Evolutionary conservation across 2,797 vertebrate species (phyloP).

Genomic region (Hippopotamyrus pictus): DNA sequence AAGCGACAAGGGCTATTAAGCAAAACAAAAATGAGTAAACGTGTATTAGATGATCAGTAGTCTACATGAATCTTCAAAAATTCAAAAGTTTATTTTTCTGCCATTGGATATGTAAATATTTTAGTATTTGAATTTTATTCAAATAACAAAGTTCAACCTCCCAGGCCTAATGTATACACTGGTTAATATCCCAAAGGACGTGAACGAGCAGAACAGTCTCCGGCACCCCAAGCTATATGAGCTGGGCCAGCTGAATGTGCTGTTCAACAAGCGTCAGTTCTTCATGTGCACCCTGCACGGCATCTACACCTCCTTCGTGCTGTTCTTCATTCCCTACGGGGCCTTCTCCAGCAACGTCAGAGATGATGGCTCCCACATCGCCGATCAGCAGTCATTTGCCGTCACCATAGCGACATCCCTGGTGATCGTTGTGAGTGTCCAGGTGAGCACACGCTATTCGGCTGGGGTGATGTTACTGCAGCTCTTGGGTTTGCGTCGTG

Average conservation of each 20-base stretch:
- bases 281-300: slow-evolving; percentile 75
- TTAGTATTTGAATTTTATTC: neutral
- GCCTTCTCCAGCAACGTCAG: slow-evolving; percentile 59
- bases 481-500: neutral
- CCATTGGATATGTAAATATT: neutral
- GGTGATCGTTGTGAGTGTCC: slow-evolving; percentile 74
- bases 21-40: neutral
- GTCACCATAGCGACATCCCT: slow-evolving; percentile 75
- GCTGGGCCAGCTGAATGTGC: slow-evolving; percentile 73
- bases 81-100: neutral
- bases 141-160: neutral
- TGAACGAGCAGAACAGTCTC: slow-evolving; percentile 71
- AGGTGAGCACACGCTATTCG: slow-evolving; percentile 55
- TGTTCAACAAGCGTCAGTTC: slow-evolving; percentile 80
- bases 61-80: neutral
- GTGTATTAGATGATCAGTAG: neutral
- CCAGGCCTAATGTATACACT: neutral
- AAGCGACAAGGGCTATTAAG: neutral
- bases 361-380: slow-evolving; percentile 64
- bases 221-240: slow-evolving; percentile 69
- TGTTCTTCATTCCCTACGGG: slow-evolving; percentile 79
- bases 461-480: neutral
- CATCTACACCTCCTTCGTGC: slow-evolving; percentile 68
- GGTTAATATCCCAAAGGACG: slow-evolving; percentile 57
- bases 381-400: slow-evolving; percentile 76